phyloP scores from a whole-genome alignment of 2,888 invertebrate genomes.

The Orthonevra nobilis region DNA sequence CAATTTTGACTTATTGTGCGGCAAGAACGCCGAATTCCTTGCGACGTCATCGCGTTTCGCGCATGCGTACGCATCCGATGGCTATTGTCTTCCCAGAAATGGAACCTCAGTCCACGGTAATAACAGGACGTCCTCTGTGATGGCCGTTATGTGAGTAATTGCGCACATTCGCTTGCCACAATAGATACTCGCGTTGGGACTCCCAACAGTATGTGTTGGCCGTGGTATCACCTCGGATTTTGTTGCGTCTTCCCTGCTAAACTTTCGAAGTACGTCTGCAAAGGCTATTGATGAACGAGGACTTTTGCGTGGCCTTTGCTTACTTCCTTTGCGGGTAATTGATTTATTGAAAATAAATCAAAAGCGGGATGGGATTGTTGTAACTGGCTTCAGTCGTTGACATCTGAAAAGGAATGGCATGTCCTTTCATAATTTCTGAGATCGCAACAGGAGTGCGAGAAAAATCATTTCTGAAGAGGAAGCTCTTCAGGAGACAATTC shows the following conservation, averaged over 20 bases:
- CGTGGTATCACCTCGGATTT: slow-evolving; percentile 6
- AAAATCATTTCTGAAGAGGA: slow-evolving; percentile 42
- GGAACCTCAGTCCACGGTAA: slow-evolving; percentile 22
- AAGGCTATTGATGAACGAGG: no score
- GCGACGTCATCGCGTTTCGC: slow-evolving; percentile 40
- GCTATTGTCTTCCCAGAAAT: slow-evolving; percentile 64
- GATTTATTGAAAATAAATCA: slow-evolving; percentile 73
- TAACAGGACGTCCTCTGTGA: slow-evolving; percentile 48
- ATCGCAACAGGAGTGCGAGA: slow-evolving; percentile 54
- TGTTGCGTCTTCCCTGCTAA: no score
- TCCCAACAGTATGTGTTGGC: slow-evolving; percentile 33
- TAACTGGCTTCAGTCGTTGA: slow-evolving; percentile 14
- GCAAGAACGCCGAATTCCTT: slow-evolving; percentile 59
- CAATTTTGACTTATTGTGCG: slow-evolving; percentile 67
- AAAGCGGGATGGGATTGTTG: slow-evolving; percentile 31
- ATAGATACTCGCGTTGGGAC: slow-evolving; percentile 51
- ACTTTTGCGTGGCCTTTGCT: slow-evolving; percentile 17
- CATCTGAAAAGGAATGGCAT: slow-evolving; percentile 40
- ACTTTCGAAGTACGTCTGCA: no score
- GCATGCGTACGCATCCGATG: slow-evolving; percentile 7
- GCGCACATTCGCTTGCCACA: slow-evolving; percentile 27
- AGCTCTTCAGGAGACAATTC: slow-evolving; percentile 26
- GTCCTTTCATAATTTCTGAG: slow-evolving; percentile 60
- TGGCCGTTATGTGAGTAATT: slow-evolving; percentile 65
- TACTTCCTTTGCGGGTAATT: slow-evolving; percentile 51